Base-by-base conservation (phyloP, 35 echinoderm and acorn worm genomes). In the Chiridota heheva region DNA sequence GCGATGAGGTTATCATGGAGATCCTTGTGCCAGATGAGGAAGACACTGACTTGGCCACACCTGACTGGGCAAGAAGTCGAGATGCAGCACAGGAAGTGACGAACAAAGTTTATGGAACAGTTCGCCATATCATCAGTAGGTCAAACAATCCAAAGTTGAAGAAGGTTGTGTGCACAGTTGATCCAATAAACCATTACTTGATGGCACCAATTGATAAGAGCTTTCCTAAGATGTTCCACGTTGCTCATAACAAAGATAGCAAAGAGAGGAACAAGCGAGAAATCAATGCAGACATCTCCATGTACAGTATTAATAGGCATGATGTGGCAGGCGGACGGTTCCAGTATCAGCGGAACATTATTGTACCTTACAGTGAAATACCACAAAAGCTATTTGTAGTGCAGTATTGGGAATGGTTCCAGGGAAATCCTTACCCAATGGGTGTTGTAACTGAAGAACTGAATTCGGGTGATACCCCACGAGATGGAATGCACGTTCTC, bases 141-240 rank as follows among this genome's bases (percentile, higher is more conserved):
- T 67, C 84, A 18, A 47, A 40, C 6, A 67, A 91, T 70, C 94
- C 87, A 26, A 67, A 80, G 31, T 72, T 87, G 2, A 76, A 66
- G 36, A 91, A 97, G 44, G 67, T 97, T 44, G 88, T 91, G 0
- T 97, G 94, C 69, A 85, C 81, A n/a, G 58, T 97, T 32, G 94
- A 97, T 88, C 84, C 59, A 30, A 68, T 71, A 24, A 97, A 55
- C 20, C 68, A 91, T 41, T 58, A 82, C 45, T 28, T 97, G 18
- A 97, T 97, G 93, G 89, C 86, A 20, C 93, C 93, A 2, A 65
- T 97, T 75, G 88, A 91, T 58, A 60, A 82, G 24, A 86, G 67
- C 10, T 97, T 78, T 35, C 93, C 93, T 18, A 97, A 97, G 68
- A 79, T 95, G 69, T 73, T 85, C 39, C 61, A 71, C 10, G 34